Percentiles rank a stretch among this genome's conserved stretches.
phyloP scores from a whole-genome alignment of 2,888 invertebrate genomes.

The Tetropium fuscum region DNA sequence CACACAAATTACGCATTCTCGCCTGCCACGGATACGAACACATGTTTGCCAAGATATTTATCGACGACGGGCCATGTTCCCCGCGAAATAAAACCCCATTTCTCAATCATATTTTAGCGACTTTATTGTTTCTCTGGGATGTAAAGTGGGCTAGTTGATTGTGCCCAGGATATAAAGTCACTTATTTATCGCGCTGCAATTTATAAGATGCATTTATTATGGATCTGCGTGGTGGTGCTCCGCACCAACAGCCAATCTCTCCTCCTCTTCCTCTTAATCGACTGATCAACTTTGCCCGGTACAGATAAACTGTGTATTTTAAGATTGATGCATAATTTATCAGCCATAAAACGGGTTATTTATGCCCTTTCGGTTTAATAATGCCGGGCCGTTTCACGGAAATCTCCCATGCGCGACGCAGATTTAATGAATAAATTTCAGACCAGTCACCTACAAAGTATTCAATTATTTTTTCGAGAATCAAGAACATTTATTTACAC shows the following conservation, averaged over 20 bases:
- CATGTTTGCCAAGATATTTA: conserved; percentile 62
- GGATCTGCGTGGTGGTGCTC: conserved; percentile 57
- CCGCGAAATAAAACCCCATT: conserved; percentile 63
- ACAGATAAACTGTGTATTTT: conserved; percentile 61
- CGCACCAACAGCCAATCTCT: conserved; percentile 19
- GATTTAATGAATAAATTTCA: conserved; percentile 36
- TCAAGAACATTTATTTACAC: too few relatives aligned
- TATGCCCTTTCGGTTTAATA: conserved; percentile 54
- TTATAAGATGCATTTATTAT: conserved; percentile 66
- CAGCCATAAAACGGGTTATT: conserved; percentile 58
- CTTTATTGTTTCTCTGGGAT: conserved; percentile 66
- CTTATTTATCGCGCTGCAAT: conserved; percentile 66
- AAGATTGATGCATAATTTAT: conserved; percentile 62
- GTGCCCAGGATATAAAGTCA: conserved; percentile 66
- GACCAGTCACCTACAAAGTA: conserved; percentile 8
- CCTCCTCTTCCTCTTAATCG: conserved; percentile 52
- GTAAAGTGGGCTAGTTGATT: conserved; percentile 67
- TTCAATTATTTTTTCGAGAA: conserved; percentile 13
- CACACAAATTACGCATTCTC: conserved; percentile 37
- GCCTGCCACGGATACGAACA: conserved; percentile 40
- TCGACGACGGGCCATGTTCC: conserved; percentile 61
- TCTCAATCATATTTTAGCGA: conserved; percentile 67
- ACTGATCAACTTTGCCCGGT: conserved; percentile 56
- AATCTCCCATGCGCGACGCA: conserved; percentile 35
- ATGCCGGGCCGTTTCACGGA: conserved; percentile 42